These are phyloP conservation scores for Galaxea fascicularis DNA, from an alignment of 92 coral and sea anemone species.

Conservation along the genomic window DNA sequence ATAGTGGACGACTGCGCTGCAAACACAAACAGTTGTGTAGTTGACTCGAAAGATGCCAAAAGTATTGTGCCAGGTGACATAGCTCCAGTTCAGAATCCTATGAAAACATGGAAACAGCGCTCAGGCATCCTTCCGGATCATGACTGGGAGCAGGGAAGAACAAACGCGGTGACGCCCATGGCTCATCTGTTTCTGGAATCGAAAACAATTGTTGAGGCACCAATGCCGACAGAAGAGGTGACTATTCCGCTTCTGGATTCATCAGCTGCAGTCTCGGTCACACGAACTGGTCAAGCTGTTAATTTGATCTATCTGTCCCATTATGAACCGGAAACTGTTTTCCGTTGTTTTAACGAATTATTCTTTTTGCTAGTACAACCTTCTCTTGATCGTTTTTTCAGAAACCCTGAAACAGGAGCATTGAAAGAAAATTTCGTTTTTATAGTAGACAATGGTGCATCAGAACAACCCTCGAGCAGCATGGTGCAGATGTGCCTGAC, in stretches of 20 bases:
- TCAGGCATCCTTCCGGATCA: slow-evolving; percentile 66
- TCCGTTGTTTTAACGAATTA: slow-evolving; percentile 59
- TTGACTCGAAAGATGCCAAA: slow-evolving; percentile 75
- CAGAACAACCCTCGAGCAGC: slow-evolving; percentile 64
- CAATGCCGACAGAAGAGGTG: slow-evolving; percentile 18
- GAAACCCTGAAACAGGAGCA: slow-evolving; percentile 53
- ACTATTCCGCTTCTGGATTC: slow-evolving; percentile 42
- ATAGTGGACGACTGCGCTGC: slow-evolving; percentile 58
- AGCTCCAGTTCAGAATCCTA: slow-evolving; percentile 66
- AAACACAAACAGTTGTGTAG: slow-evolving; percentile 35
- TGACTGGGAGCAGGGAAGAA: slow-evolving; percentile 63
- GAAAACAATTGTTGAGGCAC: background rate
- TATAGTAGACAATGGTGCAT: slow-evolving; percentile 68
- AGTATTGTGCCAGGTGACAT: slow-evolving; percentile 66
- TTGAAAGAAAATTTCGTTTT: slow-evolving; percentile 59
- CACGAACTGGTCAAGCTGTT: slow-evolving; percentile 68
- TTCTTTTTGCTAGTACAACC: slow-evolving; percentile 63
- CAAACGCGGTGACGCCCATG: slow-evolving; percentile 69
- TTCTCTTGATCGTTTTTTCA: slow-evolving; percentile 56
- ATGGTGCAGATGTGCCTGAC: slow-evolving; percentile 64
- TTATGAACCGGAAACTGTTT: slow-evolving; percentile 70
- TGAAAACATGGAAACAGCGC: slow-evolving; percentile 69
- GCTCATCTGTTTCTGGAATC: slow-evolving; percentile 67
- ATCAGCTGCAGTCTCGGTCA: slow-evolving; percentile 55
- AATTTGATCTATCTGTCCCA: slow-evolving; percentile 58